Evolutionary conservation across 2,888 invertebrate species (phyloP).

Genomic region (Ochropleura leucogaster): DNA sequence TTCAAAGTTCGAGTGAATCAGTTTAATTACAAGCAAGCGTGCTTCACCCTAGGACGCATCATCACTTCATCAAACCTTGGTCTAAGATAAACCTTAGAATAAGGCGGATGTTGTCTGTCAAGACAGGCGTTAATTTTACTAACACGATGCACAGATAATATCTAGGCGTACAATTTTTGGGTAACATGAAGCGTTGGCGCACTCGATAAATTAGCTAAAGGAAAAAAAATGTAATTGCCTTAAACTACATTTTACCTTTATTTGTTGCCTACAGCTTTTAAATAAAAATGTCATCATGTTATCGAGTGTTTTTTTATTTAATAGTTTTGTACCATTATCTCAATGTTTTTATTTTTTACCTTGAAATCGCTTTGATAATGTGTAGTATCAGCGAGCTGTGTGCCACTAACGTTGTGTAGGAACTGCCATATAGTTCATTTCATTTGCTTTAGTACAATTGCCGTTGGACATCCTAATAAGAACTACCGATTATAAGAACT

Average conservation of each 20-base stretch:
- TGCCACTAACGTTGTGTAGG: slow-evolving; percentile 13
- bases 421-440: neutral
- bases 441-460: slow-evolving; percentile 12
- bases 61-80: too few relatives aligned
- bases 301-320: slow-evolving; percentile 3
- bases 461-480: neutral
- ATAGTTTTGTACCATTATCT: slow-evolving; percentile 9
- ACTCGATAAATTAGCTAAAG: neutral
- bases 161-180: neutral
- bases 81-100: neutral
- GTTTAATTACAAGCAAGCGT: too few relatives aligned
- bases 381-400: slow-evolving; percentile 20
- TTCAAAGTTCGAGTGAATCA: too few relatives aligned
- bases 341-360: slow-evolving; percentile 37
- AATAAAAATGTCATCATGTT: too few relatives aligned
- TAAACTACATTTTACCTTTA: neutral
- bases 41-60: too few relatives aligned
- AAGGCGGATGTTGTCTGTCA: slow-evolving; percentile 7
- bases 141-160: neutral
- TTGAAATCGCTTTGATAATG: slow-evolving; percentile 35
- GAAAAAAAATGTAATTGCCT: neutral
- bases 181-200: slow-evolving; percentile 4
- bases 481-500: neutral
- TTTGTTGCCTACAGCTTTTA: slow-evolving; percentile 1
- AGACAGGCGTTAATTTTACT: slow-evolving; percentile 14